Evolutionary conservation across 2,888 invertebrate genomes (phyloP).

Genomic region (Empis stercorea): DNA sequence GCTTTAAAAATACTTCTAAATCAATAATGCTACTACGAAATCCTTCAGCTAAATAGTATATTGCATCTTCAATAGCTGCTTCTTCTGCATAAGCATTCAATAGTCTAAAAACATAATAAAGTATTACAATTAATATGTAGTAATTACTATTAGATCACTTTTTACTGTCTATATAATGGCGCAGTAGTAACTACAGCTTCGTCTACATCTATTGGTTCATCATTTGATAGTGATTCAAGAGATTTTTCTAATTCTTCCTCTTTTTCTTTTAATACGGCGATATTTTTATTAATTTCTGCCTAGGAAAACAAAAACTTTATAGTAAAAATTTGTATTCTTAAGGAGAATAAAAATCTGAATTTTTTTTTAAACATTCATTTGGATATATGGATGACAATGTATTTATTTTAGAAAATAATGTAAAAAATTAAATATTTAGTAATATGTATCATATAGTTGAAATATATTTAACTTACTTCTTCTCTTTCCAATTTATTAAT

Average conservation of each 20-base stretch:
- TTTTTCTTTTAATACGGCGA: constrained; percentile 70
- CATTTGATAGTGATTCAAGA: constrained; percentile 59
- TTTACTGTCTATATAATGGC: constrained; percentile 88
- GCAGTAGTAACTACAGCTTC: constrained; percentile 95
- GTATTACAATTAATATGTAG: neutral
- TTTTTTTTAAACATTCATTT: too few relatives aligned
- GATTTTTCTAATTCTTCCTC: constrained; percentile 74
- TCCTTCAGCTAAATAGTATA: constrained; percentile 95
- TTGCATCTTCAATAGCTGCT: constrained; percentile 95
- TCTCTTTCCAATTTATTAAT: constrained; percentile 64
- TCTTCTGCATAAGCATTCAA: constrained; percentile 93
- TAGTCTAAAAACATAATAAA: constrained; percentile 44
- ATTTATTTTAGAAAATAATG: too few relatives aligned
- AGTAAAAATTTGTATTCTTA: too few relatives aligned
- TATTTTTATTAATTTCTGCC: constrained; percentile 71
- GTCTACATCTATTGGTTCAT: constrained; percentile 81
- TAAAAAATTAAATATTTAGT: too few relatives aligned
- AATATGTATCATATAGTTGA: too few relatives aligned
- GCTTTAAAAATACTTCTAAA: constrained; percentile 90
- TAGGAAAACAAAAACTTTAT: constrained; percentile 27
- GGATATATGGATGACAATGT: too few relatives aligned
- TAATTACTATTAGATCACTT: too few relatives aligned
- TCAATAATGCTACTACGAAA: constrained; percentile 85
- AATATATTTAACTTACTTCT: constrained; percentile 38
- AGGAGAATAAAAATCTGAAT: too few relatives aligned